Conservation (phyloP, 2,888 invertebrate species). For the Cataglyphis altisquamis region DNA sequence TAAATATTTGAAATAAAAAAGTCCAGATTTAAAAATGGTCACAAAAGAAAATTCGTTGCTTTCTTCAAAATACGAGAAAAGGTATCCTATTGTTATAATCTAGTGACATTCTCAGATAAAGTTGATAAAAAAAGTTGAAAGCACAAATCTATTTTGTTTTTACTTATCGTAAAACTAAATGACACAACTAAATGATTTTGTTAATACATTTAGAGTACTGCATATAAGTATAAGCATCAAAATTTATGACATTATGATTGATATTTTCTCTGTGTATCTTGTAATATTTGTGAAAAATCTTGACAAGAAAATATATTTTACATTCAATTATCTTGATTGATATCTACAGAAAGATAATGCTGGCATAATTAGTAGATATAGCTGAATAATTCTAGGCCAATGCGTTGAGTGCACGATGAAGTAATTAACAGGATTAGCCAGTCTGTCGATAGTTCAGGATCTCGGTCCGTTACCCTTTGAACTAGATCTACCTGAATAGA, state of each 20-base stretch:
- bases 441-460: constrained; percentile 38
- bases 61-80: not conserved
- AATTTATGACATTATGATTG: not conserved
- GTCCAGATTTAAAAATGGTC: not conserved
- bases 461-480: constrained; percentile 48
- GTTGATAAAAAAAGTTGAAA: not conserved
- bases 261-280: not conserved
- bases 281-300: not conserved
- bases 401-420: constrained; percentile 32
- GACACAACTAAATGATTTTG: not conserved
- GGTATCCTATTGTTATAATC: not conserved
- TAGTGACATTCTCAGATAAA: not conserved
- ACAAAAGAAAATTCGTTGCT: not conserved
- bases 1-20: not conserved
- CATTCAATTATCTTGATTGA: not conserved
- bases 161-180: not conserved
- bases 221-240: not conserved
- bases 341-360: not conserved
- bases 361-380: not conserved
- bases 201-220: not conserved
- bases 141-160: not conserved
- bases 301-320: not conserved
- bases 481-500: constrained; percentile 43
- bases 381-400: constrained; percentile 6
- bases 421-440: constrained; percentile 47